Base-by-base conservation (phyloP, 2,113 vertebrate genomes). In the Zosterops pallidus region DNA sequence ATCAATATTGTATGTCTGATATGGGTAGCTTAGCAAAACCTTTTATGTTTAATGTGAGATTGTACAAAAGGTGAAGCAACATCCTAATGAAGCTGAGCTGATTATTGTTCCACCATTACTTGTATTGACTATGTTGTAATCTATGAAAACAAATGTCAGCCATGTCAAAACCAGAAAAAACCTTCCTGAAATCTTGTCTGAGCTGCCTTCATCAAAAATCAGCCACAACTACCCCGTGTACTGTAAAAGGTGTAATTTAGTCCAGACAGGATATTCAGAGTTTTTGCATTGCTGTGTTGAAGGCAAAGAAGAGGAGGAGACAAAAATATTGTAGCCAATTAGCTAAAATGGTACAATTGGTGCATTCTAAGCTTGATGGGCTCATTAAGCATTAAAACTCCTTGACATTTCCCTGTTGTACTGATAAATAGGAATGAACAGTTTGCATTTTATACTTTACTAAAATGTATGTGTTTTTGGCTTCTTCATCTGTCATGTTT, bases 331-430 rank as follows among this genome's bases (percentile, higher is more conserved):
- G 97, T 94, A 96, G 97, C 98, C 98, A 98, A 98, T 99, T 99
- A 97, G 97, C 96, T 96, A 98, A 98, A 98, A 98, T 98, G 97
- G 98, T 98, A 98, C 96, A 97, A 97, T 97, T 97, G 94, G 94
- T 83, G 97, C 96, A 94, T 96, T 97, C 84, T 86, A 95, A 83
- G 97, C 97, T 95, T 97, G 97, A 98, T 83, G 96, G 98, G 97
- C 97, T 98, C 98, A 97, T 98, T 98, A 98, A 97, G 96, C 98
- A 98, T 98, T 98, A 97, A 97, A 97, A 98, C 97, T 98, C 97
- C 95, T 97, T 98, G 98, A 98, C 97, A 98, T 98, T 95, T 97
- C 96, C 95, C 89, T 97, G 96, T 89, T 95, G 95, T 89, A 93
- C 96, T 94, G 90, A 95, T 98, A 95, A 96, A 96, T 87, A 83